Base-by-base conservation (phyloP, 2,113 vertebrate genomes). In the Hippocampus comes region DNA sequence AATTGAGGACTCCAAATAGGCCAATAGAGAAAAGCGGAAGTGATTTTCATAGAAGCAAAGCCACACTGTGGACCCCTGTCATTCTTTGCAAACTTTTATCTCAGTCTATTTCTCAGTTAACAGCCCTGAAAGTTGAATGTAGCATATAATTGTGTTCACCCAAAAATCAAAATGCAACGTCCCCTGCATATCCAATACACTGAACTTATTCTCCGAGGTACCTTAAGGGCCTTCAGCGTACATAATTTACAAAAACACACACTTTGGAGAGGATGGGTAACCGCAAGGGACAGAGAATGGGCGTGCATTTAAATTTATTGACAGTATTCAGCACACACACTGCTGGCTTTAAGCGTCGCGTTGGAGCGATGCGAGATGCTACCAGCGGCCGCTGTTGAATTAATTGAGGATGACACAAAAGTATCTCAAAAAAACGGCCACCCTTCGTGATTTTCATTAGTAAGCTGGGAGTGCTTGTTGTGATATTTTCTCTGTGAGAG, bases 391-490 rank as follows among this genome's bases (percentile, higher is more conserved):
- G 23, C 75, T 72, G 67, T 51, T 46, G 83, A 88, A 89, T 86
- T 87, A 91, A 90, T 89, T 85, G 84, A 64, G 67, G 41, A 63
- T 84, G 87, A 87, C 80, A 56, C 5, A 74, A 76, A 85, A 87
- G 78, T 79, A 77, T 79, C 77, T 81, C 72, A 78, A 84, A 81
- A 46, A 89, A 85, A 86, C 34, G 74, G 77, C 77, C 80, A 87
- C 74, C 86, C 85, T 86, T 87, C 84, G 82, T 70, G 68, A 86
- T 84, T 90, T 89, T 86, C 84, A 86, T 86, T 85, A 83, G 76
- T 9, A 57, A 61, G 76, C 76, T 42, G 56, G 68, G 76, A 74
- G 81, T 64, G 76, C 63, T 70, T 75, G 85, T 80, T 82, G 84
- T 79, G 78, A 86, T 89, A 79, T 82, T 85, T 89, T 79, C 56